These are phyloP conservation scores for Erpobdella octoculata DNA, from an alignment of 2,888 invertebrate species.

Conservation along the genomic window DNA sequence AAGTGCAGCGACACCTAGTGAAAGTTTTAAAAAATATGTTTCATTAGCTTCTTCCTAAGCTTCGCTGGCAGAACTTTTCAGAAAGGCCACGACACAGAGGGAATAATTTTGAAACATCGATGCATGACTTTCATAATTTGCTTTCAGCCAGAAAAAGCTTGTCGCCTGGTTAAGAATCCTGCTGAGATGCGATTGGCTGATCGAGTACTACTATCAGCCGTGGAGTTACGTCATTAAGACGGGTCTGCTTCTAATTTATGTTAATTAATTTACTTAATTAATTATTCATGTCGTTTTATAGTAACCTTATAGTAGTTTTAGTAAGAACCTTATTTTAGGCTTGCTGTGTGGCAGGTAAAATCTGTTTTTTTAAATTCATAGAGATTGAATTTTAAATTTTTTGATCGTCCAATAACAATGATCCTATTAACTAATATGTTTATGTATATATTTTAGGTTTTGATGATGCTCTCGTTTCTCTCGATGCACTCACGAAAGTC, in stretches of 20 bases:
- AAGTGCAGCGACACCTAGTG: neutral
- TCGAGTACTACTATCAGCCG: constrained; percentile 55
- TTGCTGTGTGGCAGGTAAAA: too few species aligned
- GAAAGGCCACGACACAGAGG: neutral
- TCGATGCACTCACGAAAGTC: constrained; percentile 75
- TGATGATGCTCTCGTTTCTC: constrained; percentile 81
- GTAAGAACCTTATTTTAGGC: too few species aligned
- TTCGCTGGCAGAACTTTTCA: neutral
- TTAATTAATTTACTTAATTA: neutral
- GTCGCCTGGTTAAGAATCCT: constrained; percentile 89
- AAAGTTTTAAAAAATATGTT: neutral
- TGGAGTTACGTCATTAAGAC: constrained; percentile 94
- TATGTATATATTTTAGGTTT: constrained; percentile 63
- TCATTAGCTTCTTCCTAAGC: neutral
- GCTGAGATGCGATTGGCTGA: constrained; percentile 65
- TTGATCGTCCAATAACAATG: neutral
- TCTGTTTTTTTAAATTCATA: neutral
- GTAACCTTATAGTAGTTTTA: neutral
- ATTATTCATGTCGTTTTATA: neutral
- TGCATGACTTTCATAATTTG: too few species aligned
- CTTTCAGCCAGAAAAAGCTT: constrained; percentile 73
- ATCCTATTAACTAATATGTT: neutral
- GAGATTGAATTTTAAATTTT: neutral
- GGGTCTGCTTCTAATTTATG: constrained; percentile 53
- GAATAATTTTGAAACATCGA: neutral